Evolutionary conservation across 35 echinoderm and acorn worm species (phyloP).

Genomic region (Apostichopus parvimensis): DNA sequence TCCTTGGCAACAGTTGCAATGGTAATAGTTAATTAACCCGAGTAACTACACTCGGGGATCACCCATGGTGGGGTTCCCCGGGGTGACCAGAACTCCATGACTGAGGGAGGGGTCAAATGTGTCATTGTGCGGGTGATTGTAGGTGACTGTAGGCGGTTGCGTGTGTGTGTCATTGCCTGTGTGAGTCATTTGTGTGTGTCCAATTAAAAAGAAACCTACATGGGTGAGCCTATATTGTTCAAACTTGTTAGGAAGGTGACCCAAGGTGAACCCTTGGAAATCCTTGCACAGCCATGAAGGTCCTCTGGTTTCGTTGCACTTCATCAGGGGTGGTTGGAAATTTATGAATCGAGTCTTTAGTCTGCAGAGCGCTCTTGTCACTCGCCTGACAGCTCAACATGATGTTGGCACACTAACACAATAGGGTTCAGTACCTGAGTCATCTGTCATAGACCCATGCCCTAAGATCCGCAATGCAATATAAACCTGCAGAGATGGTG

Average conservation of each 20-base stretch:
- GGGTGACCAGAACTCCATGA: no score
- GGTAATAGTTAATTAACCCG: no score
- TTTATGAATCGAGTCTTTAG: constrained; percentile 15
- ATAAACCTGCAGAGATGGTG: not conserved
- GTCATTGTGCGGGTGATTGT: not conserved
- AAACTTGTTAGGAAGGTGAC: not conserved
- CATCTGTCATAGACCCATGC: constrained; percentile 1
- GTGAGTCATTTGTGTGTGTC: not conserved
- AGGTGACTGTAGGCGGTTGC: no score
- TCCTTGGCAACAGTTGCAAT: no score
- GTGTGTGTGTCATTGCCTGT: no score
- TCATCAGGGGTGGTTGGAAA: constrained; percentile 28
- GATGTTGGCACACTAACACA: not conserved
- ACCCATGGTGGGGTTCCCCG: no score
- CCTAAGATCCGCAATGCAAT: constrained; percentile 27
- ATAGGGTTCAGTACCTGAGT: not conserved
- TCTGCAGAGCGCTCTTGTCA: not conserved
- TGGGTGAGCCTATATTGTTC: not conserved
- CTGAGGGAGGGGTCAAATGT: not conserved
- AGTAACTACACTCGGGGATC: no score
- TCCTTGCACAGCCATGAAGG: not conserved
- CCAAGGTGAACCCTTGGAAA: not conserved
- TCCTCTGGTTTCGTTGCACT: constrained; percentile 9
- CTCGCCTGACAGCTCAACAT: not conserved
- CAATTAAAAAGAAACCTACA: not conserved